Evolutionary conservation across 2,113 vertebrate species (phyloP), one percentile per base, ranked within the genome.

Genomic region (Riparia riparia): DNA sequence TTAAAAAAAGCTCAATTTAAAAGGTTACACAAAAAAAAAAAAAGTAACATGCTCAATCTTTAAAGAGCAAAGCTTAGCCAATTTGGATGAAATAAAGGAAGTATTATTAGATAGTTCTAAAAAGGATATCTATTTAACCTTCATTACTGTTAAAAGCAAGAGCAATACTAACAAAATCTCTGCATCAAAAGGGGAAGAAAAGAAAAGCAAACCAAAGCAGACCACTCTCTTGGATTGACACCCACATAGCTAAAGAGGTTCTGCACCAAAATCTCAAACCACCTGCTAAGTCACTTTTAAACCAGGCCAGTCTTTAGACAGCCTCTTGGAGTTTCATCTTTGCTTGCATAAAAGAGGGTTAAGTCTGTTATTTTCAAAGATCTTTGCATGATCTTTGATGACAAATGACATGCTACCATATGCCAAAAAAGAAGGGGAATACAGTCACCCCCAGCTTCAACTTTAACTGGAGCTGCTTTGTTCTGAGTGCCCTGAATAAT

Each of bases 401-500:
- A 96, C 93, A 97, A 98, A 97, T 92, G 93, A 90, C 86, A 95
- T 81, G 89, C 60, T 86, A 95, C 84, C 82, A 93, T 95, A 89
- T 84, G 95, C 95, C 95, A 96, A 97, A 94, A 96, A 81, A 94
- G 71, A 95, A 64, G 65, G 69, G 86, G 93, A 92, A 96, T 83
- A 94, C 41, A 71, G 95, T 94, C 81, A 91, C 86, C 86, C 72
- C 86, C 41, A 86, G 82, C 90, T 94, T 89, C 93, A 96, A 42
- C 81, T 92, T 96, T 90, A 96, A 98, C 96, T 97, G 95, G 94
- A 90, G 87, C 61, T 22, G 80, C 97, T 98, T 98, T 98, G 98
- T 98, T 97, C 97, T 91, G 90, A 65, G 61, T 78, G 94, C 85
- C 94, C 95, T 95, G 97, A 95, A 98, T 98, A 98, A 98, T 98